Evolutionary conservation across 1,140 invertebrate genomes (phyloP).

Genomic region (Battus philenor): DNA sequence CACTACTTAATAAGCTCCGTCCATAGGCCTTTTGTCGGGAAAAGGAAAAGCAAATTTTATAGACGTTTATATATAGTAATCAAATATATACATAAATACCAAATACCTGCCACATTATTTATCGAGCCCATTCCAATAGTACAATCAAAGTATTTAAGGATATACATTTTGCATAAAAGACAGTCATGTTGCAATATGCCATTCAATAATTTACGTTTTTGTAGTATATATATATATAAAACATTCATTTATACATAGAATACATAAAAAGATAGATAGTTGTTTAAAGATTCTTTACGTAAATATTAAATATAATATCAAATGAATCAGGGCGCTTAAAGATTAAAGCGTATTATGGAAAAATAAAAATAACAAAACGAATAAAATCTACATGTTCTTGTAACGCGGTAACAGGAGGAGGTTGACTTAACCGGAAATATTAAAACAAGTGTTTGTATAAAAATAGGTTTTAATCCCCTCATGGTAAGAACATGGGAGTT

Average conservation of each 20-base stretch:
- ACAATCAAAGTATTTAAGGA: too few relatives aligned
- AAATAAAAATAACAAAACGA: constrained; percentile 34
- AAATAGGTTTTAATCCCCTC: constrained; percentile 53
- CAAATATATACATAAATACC: constrained; percentile 20
- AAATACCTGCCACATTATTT: neutral
- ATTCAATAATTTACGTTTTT: too few relatives aligned
- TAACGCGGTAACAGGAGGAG: constrained; percentile 69
- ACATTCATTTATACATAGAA: too few relatives aligned
- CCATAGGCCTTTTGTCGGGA: constrained; percentile 32
- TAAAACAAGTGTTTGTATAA: constrained; percentile 31
- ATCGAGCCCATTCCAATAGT: neutral
- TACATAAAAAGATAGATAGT: constrained; percentile 1
- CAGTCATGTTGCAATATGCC: too few relatives aligned
- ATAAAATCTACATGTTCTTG: constrained; percentile 34
- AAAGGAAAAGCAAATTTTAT: constrained; percentile 3
- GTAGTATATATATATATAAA: too few relatives aligned
- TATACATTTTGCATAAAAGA: too few relatives aligned
- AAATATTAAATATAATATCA: constrained; percentile 21
- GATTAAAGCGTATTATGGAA: constrained; percentile 31
- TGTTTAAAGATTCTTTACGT: constrained; percentile 9
- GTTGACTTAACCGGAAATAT: constrained; percentile 53
- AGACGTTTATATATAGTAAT: too few relatives aligned
- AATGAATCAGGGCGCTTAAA: constrained; percentile 60
- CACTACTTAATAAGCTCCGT: constrained; percentile 31
- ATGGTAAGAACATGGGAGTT: constrained; percentile 45